Base-by-base conservation (phyloP, 2,797 vertebrate species). In the Myotis findleyi region DNA sequence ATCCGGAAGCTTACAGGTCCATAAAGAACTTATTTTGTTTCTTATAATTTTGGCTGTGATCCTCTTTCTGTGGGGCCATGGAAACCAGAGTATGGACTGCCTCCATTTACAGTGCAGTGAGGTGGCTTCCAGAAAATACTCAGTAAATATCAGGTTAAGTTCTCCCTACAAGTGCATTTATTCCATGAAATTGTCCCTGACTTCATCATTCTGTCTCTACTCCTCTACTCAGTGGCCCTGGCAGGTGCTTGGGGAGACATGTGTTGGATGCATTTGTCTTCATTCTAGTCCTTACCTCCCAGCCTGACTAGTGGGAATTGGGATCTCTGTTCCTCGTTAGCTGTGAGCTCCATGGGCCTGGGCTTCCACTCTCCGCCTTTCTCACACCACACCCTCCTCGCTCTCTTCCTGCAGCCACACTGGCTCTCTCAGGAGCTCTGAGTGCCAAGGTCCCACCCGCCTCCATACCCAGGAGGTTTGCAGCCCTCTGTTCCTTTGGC, bases 301-400 rank as follows among this genome's bases (percentile, higher is more conserved):
- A 64, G 62, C 41, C 27, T 23, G 68, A 23, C 13, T 36, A 23
- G 14, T 18, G 51, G 71, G 27, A 20, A 17, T n/a, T 17, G 1
- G 7, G n/a, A 71, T 75, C 38, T 21, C 11, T 73, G 14, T 27
- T 59, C 25, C 66, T 79, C n/a, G 9, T 33, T 14, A 71, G 20
- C 64, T 12, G 0, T 27, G 16, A 38, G 27, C 79, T 18, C 75
- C 41, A 1, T 0, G n/a, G n/a, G n/a, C 8, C 53, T 4, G 11
- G 75, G 13, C 72, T 92, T 38, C 17, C n/a, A 1, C 11, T 57
- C 68, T n/a, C 14, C 7, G 14, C 69, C 13, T 7, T 59, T 38
- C 18, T 73, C 9, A 36, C 27, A 41, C 17, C 44, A 36, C 33
- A 47, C 53, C 6, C 8, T 57, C 10, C 47, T 33, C 21, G 14